Evolutionary conservation across 2,888 invertebrate species (phyloP).

Genomic region (Perizoma flavofasciatum): DNA sequence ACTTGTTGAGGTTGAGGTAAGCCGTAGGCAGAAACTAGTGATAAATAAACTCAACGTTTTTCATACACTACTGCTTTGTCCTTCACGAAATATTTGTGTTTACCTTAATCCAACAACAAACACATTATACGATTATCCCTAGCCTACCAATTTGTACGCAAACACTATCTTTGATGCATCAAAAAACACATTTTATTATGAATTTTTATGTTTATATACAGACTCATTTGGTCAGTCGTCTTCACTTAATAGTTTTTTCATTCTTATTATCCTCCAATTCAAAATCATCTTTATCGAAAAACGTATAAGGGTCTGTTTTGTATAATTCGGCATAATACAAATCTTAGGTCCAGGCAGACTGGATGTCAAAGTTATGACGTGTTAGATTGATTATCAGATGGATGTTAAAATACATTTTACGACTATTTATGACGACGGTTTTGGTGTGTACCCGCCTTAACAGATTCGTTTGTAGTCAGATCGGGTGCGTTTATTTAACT

Average conservation of each 20-base stretch:
- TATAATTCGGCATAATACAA: slow-evolving; percentile 41
- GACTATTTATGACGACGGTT: slow-evolving; percentile 77
- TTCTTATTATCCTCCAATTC: slow-evolving; percentile 27
- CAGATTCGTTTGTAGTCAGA: slow-evolving; percentile 69
- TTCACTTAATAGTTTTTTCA: slow-evolving; percentile 62
- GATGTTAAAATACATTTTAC: slow-evolving; percentile 84
- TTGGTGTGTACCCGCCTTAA: slow-evolving; percentile 71
- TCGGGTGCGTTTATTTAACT: slow-evolving; percentile 45
- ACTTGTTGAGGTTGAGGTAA: too few relatives aligned
- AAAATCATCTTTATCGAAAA: slow-evolving; percentile 42
- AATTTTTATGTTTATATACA: slow-evolving; percentile 82
- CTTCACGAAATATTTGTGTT: slow-evolving; percentile 30
- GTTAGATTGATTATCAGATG: slow-evolving; percentile 85
- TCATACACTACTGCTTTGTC: neutral
- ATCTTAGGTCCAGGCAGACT: slow-evolving; percentile 70
- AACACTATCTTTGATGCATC: slow-evolving; percentile 64
- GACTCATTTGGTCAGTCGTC: slow-evolving; percentile 74
- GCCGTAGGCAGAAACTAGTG: too few relatives aligned
- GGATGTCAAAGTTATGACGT: slow-evolving; percentile 84
- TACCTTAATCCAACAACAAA: slow-evolving; percentile 60
- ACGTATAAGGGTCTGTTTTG: slow-evolving; percentile 45
- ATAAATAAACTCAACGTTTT: too few relatives aligned
- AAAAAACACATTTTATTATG: slow-evolving; percentile 71
- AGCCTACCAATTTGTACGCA: slow-evolving; percentile 73
- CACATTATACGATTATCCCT: slow-evolving; percentile 59